Evolutionary conservation across 2,888 invertebrate species (phyloP).

Genomic region (Cheilosia vulpina): DNA sequence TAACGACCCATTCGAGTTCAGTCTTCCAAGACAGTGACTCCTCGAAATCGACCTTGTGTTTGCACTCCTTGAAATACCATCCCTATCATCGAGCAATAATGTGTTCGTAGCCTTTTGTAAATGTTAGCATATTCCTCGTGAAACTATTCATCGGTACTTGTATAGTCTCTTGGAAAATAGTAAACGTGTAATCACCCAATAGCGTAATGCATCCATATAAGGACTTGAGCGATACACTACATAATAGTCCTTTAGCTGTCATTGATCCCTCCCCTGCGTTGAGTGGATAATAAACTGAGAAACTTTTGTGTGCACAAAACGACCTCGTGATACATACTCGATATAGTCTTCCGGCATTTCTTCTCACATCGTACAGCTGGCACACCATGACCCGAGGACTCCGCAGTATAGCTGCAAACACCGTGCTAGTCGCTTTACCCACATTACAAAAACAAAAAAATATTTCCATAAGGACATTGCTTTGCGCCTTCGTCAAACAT

Average conservation of each 20-base stretch:
- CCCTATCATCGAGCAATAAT: neutral
- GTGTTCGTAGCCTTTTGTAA: neutral
- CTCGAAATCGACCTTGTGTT: slow-evolving; percentile 8
- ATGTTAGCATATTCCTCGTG: slow-evolving; percentile 1
- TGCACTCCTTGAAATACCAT: neutral
- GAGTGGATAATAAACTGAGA: neutral
- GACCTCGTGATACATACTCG: slow-evolving; percentile 34
- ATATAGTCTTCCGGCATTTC: slow-evolving; percentile 34
- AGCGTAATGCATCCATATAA: slow-evolving; percentile 23
- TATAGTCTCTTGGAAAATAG: slow-evolving; percentile 1
- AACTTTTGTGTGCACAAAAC: slow-evolving; percentile 18
- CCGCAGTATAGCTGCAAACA: slow-evolving; percentile 2
- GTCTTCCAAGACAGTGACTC: slow-evolving; percentile 8
- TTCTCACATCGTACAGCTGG: slow-evolving; percentile 14
- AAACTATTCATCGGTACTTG: slow-evolving; percentile 1
- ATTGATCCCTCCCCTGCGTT: slow-evolving; percentile 22
- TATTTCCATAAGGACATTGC: slow-evolving; percentile 63
- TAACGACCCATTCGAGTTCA: neutral
- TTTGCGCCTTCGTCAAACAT: slow-evolving; percentile 20
- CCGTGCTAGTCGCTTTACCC: slow-evolving; percentile 51
- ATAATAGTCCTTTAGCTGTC: slow-evolving; percentile 16
- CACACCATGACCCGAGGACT: slow-evolving; percentile 30
- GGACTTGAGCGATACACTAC: slow-evolving; percentile 29
- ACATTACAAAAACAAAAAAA: slow-evolving; percentile 31
- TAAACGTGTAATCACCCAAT: slow-evolving; percentile 17